Evolutionary conservation across 2,888 invertebrate species (phyloP).

Genomic region (Actias luna): DNA sequence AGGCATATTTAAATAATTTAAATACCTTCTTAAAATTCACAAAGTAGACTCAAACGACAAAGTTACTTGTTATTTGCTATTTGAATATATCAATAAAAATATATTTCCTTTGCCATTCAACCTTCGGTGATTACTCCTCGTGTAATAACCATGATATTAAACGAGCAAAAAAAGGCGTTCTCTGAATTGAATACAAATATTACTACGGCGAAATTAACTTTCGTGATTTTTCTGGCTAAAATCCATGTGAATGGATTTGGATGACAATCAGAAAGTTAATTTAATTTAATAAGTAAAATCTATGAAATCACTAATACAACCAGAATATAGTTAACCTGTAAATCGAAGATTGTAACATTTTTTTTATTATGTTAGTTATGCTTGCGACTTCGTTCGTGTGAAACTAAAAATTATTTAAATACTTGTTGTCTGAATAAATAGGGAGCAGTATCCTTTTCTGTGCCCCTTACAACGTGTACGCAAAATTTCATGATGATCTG

Average conservation of each 20-base stretch:
- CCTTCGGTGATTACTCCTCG: not conserved
- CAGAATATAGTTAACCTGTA: too few species aligned
- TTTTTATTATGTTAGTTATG: too few species aligned
- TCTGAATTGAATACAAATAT: constrained; percentile 22
- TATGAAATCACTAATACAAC: too few species aligned
- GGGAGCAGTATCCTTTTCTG: too few species aligned
- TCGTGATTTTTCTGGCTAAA: constrained; percentile 22
- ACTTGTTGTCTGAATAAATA: too few species aligned
- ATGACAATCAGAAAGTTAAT: not conserved
- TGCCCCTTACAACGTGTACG: too few species aligned
- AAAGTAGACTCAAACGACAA: not conserved
- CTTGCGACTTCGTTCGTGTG: too few species aligned
- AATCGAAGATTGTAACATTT: too few species aligned
- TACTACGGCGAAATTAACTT: constrained; percentile 27
- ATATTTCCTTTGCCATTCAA: constrained; percentile 3
- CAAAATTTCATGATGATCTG: too few species aligned
- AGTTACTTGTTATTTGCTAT: not conserved
- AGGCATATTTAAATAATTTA: too few species aligned
- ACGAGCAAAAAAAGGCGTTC: constrained; percentile 19
- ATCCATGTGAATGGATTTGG: not conserved
- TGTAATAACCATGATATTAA: constrained; percentile 25
- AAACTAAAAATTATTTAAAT: too few species aligned
- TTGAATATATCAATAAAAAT: constrained; percentile 16
- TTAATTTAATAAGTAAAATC: not conserved
- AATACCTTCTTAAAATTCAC: not conserved